phyloP scores from a whole-genome alignment of 2,888 invertebrate genomes.

The Criorhina ranunculi region DNA sequence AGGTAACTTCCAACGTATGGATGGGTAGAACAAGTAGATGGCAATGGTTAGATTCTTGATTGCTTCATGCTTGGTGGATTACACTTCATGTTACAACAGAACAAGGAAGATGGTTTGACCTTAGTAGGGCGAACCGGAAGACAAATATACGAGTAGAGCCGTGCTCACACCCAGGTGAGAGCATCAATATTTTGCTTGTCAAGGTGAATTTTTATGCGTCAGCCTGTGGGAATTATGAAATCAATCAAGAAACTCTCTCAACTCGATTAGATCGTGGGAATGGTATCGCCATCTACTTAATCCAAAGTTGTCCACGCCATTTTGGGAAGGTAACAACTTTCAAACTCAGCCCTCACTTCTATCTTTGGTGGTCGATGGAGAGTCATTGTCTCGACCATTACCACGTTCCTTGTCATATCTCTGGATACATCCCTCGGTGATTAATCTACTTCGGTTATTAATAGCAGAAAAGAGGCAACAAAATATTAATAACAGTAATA shows the following conservation, averaged over 20 bases:
- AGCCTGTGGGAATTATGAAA: background rate
- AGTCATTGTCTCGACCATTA: background rate
- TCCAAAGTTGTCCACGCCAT: background rate
- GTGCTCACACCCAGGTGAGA: background rate
- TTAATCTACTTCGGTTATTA: conserved; percentile 53
- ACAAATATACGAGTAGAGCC: background rate
- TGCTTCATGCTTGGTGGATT: conserved; percentile 66
- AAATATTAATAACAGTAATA: conserved; percentile 66
- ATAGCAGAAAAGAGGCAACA: conserved; percentile 25
- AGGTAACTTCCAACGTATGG: conserved; percentile 38
- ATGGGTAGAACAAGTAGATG: conserved; percentile 1
- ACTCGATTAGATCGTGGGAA: conserved; percentile 36
- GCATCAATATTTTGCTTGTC: conserved; percentile 3
- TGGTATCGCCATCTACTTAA: background rate
- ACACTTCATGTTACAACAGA: conserved; percentile 6
- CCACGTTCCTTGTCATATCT: background rate
- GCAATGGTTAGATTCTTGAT: conserved; percentile 71
- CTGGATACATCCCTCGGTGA: conserved; percentile 27
- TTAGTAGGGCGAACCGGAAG: conserved; percentile 44
- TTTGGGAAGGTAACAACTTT: conserved; percentile 38
- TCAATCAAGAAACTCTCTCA: background rate
- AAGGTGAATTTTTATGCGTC: conserved; percentile 16
- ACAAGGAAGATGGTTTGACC: conserved; percentile 23
- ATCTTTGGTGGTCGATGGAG: background rate
- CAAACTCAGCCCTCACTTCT: background rate